Base-by-base conservation (phyloP, 1,140 invertebrate genomes). In the Lasioglossum baleicum region DNA sequence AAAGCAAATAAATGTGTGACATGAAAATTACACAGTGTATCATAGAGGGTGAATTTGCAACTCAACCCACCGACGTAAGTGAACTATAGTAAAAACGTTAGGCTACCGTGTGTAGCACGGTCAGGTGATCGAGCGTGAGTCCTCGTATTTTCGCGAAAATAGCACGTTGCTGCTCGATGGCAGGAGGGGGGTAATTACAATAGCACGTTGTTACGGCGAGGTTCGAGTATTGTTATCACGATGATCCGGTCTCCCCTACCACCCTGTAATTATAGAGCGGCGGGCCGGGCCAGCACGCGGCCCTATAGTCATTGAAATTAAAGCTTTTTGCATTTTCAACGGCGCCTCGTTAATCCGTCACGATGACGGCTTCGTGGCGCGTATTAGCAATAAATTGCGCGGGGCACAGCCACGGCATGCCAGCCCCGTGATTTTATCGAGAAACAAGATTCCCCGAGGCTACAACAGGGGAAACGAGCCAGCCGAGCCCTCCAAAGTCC, bases 241-340 rank as follows among this genome's bases (percentile, higher is more conserved):
- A 81, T 81, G 58, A 81, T 81, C 79, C 79, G 73, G 8, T 51
- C 67, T 20, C 56, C 60, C 67, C 40, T 31, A n/a, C 61, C 40
- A 65, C 61, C 76, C 58, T 81, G 60, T 81, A 81, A 81, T 81
- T 81, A 81, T 81, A 77, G 74, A 63, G 35, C 66, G 51, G 0
- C 11, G 73, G 48, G 26, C 26, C 13, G 56, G 48, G 17, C 44
- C 10, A 13, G 42, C 65, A 51, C 70, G 44, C 68, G 26, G 35
- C 56, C 69, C 76, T 73, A 64, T 78, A 78, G 76, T 78, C 76
- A 78, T 64, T 65, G 76, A 77, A 69, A 64, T 81, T 69, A 65
- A 76, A 76, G 60, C 79, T 64, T 81, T 81, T 81, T 72, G 79
- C 79, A 81, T 81, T 81, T 81, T 65, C 79, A 81, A 81, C 74